These are phyloP conservation scores for Diplazon laetatorius DNA, from an alignment of 2,888 invertebrate genomes.

Conservation along the genomic window DNA sequence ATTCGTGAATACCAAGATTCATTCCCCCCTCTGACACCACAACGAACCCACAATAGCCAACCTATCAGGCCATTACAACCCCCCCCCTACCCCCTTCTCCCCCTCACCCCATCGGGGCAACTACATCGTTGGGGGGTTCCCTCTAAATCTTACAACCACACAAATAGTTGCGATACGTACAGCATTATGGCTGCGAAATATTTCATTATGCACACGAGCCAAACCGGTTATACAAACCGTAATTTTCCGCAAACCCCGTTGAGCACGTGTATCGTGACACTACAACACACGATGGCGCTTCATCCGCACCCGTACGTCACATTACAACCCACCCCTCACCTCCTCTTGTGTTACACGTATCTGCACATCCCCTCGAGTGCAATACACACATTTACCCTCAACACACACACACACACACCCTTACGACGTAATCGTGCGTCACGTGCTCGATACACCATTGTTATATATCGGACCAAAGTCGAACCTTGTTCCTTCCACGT, in stretches of 20 bases:
- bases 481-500: constrained; percentile 60
- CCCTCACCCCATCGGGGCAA: no score
- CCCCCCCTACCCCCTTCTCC: no score
- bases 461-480: constrained; percentile 69
- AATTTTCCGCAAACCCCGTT: constrained; percentile 72
- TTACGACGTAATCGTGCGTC: constrained; percentile 65
- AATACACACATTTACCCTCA: no score
- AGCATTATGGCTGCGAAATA: constrained; percentile 69
- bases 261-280: constrained; percentile 65
- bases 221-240: constrained; percentile 70
- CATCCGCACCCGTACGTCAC: constrained; percentile 24
- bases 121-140: constrained; percentile 66
- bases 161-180: constrained; percentile 32
- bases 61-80: no score
- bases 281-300: constrained; percentile 55
- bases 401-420: no score
- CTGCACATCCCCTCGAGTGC: constrained; percentile 67
- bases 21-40: no score
- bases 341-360: constrained; percentile 16
- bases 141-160: constrained; percentile 66
- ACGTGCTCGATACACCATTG: constrained; percentile 67
- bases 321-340: constrained; percentile 13
- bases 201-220: constrained; percentile 74
- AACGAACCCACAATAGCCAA: no score
- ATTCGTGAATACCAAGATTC: no score